Conservation (phyloP, 37 sponge, comb jelly and placozoan genomes). For the Dysidea cf. avara region DNA sequence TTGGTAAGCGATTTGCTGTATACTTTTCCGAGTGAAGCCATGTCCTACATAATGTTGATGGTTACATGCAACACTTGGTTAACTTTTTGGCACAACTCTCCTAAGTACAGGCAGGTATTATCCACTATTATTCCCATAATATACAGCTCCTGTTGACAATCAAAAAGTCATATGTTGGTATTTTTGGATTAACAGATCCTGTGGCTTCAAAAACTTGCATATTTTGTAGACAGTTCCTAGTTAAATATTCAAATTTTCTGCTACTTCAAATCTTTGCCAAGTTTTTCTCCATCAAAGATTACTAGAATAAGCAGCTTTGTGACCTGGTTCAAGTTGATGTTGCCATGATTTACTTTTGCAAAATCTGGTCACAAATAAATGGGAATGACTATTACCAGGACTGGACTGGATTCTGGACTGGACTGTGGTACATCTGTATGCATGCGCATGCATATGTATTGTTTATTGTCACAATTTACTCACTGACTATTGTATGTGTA, state of each 20-base stretch:
- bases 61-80: neutral
- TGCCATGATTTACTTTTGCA: too few relatives aligned
- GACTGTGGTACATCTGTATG: too few relatives aligned
- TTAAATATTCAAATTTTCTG: slow-evolving; percentile 29
- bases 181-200: slow-evolving; percentile 13
- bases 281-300: neutral
- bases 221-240: slow-evolving; percentile 38
- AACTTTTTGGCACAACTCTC: neutral
- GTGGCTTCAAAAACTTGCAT: slow-evolving; percentile 33
- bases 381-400: too few relatives aligned
- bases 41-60: slow-evolving; percentile 1
- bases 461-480: too few relatives aligned
- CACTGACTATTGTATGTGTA: too few relatives aligned
- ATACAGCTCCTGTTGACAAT: slow-evolving; percentile 45
- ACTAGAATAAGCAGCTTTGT: neutral
- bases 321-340: slow-evolving; percentile 1
- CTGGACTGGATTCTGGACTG: too few relatives aligned
- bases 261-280: slow-evolving; percentile 12
- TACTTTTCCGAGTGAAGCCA: neutral
- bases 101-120: neutral
- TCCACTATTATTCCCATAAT: slow-evolving; percentile 13
- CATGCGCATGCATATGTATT: too few relatives aligned
- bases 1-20: slow-evolving; percentile 3
- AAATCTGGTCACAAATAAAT: too few relatives aligned
- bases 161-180: neutral